A percentile compares a stretch with the other conserved stretches of the same genome.
These are phyloP conservation scores for Chrysopa pallens DNA, from an alignment of 1,140 invertebrate species.

Conservation along the genomic window DNA sequence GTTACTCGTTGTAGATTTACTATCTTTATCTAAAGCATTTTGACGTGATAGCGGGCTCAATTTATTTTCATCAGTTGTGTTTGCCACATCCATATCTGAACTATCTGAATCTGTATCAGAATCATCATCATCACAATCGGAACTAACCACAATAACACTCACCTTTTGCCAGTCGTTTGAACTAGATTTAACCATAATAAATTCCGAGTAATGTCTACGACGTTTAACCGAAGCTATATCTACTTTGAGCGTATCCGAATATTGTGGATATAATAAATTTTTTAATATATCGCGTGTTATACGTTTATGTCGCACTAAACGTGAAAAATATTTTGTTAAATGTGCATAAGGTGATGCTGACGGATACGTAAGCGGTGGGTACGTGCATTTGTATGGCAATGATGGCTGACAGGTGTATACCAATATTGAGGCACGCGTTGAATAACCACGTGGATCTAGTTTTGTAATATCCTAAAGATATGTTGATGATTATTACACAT, in stretches of 20 bases:
- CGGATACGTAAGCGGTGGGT: constrained; percentile 41
- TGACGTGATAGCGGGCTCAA: constrained; percentile 25
- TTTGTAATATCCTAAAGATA: constrained; percentile 6
- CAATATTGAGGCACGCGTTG: constrained; percentile 26
- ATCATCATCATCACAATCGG: constrained; percentile 18
- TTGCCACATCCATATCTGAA: constrained; percentile 12
- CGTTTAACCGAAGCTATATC: constrained; percentile 28
- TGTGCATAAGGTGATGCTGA: constrained; percentile 46
- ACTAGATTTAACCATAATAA: constrained; percentile 27
- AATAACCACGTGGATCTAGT: constrained; percentile 29
- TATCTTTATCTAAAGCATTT: constrained; percentile 32
- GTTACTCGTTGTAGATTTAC: constrained; percentile 18
- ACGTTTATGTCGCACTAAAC: constrained; percentile 47
- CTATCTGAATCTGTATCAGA: constrained; percentile 18
- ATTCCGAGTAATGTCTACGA: constrained; percentile 33
- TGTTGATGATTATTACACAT: constrained; percentile 1
- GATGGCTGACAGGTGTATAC: constrained; percentile 22
- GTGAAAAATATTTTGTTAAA: constrained; percentile 53
- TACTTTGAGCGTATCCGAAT: constrained; percentile 25
- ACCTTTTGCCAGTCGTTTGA: constrained; percentile 29
- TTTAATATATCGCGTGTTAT: constrained; percentile 52
- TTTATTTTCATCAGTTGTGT: constrained; percentile 12
- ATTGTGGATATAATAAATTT: constrained; percentile 47
- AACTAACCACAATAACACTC: constrained; percentile 28
- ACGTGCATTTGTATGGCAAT: constrained; percentile 31